Evolutionary conservation across 2,113 vertebrate species (phyloP).

Genomic region (Macroglossus sobrinus): DNA sequence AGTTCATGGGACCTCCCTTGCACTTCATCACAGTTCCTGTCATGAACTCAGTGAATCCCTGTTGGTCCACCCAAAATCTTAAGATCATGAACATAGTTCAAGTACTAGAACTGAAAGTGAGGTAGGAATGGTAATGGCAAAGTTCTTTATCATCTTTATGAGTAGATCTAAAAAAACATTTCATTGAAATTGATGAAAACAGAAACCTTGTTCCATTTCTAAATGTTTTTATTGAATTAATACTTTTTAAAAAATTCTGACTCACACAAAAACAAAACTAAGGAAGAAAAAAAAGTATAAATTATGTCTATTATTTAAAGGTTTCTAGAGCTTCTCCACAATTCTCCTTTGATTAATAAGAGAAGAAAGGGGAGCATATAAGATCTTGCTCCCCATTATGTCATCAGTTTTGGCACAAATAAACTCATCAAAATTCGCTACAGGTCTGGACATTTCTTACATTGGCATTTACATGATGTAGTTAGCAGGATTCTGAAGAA

Average conservation of each 20-base stretch:
- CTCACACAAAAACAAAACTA: neutral
- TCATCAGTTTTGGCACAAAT: no score
- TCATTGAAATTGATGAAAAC: neutral
- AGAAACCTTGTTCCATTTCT: neutral
- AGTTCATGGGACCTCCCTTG: neutral
- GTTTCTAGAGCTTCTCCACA: neutral
- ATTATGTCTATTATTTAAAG: neutral
- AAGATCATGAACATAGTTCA: neutral
- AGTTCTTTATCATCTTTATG: neutral
- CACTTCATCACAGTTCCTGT: slow-evolving; percentile 1
- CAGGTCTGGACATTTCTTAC: no score
- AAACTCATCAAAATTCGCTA: no score
- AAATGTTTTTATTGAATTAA: neutral
- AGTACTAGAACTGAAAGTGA: neutral
- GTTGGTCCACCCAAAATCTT: neutral
- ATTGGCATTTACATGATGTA: no score
- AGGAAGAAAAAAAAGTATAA: neutral
- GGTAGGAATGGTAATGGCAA: neutral
- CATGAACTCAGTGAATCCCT: neutral
- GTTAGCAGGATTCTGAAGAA: no score
- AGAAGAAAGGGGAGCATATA: no score
- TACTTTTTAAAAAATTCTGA: slow-evolving; percentile 5
- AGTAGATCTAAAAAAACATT: slow-evolving; percentile 6
- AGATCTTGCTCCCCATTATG: no score
- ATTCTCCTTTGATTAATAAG: no score